Evolutionary conservation across 2,888 invertebrate genomes (phyloP).

Genomic region (Drosophila multiciliata): DNA sequence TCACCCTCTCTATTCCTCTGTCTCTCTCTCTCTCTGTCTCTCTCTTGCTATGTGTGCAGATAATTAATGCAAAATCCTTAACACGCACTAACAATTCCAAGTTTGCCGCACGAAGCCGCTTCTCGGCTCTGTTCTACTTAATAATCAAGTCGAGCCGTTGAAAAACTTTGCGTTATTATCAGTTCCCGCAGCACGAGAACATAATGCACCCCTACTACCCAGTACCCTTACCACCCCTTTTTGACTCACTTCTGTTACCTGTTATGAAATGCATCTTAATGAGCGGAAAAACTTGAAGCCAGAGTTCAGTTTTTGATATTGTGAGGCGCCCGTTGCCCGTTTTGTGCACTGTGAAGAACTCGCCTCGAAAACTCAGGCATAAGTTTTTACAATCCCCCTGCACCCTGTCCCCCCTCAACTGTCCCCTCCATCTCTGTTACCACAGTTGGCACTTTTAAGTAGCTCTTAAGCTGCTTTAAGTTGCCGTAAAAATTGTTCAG

Average conservation of each 20-base stretch:
- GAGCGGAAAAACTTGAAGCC: constrained; percentile 49
- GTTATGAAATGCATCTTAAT: constrained; percentile 74
- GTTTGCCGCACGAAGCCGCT: constrained; percentile 50
- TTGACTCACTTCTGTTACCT: constrained; percentile 13
- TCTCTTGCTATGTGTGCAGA: constrained; percentile 22
- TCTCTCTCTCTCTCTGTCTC: background rate
- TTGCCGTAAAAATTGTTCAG: constrained; percentile 69
- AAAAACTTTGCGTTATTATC: constrained; percentile 72
- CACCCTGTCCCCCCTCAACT: background rate
- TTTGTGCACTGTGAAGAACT: constrained; percentile 19
- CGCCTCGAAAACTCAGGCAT: constrained; percentile 48
- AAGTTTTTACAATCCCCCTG: constrained; percentile 32
- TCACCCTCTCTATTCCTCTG: too few species aligned
- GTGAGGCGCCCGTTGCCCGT: background rate
- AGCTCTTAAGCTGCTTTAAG: constrained; percentile 75
- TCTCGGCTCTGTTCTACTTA: constrained; percentile 22
- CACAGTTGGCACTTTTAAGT: constrained; percentile 29
- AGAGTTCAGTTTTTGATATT: constrained; percentile 1
- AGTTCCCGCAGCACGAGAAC: constrained; percentile 42
- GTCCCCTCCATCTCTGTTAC: background rate
- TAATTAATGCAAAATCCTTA: constrained; percentile 80
- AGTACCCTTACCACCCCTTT: background rate
- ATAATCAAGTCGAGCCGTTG: constrained; percentile 70
- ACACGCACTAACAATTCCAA: constrained; percentile 77
- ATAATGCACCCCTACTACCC: constrained; percentile 58